These are phyloP conservation scores for Scopus umbretta DNA, from an alignment of 2,113 vertebrate species.

Conservation along the genomic window DNA sequence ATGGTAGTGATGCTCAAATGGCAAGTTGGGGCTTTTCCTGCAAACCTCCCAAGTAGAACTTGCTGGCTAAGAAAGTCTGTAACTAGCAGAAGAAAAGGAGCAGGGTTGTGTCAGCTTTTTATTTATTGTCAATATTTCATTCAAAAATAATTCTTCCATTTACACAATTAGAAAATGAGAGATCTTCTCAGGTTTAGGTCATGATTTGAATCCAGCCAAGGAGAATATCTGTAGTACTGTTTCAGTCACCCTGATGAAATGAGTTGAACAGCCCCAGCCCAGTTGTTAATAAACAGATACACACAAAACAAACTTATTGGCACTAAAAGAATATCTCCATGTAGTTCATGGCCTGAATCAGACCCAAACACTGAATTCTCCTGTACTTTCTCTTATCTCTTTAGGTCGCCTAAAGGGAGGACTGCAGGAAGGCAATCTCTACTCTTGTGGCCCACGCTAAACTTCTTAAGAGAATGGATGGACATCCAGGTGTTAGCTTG, in stretches of 20 bases:
- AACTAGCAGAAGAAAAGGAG: not conserved
- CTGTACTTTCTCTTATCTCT: not conserved
- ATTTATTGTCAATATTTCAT: conserved; percentile 31
- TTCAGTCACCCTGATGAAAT: not conserved
- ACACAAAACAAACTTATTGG: not conserved
- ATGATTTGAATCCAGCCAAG: not conserved
- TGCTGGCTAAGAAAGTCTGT: not conserved
- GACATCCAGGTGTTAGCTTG: not conserved
- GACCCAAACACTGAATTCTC: not conserved
- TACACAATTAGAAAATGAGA: not conserved
- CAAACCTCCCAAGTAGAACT: not conserved
- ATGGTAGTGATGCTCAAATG: not conserved
- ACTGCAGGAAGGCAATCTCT: not conserved
- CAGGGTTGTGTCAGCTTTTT: not conserved
- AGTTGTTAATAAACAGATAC: not conserved
- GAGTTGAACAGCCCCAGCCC: not conserved
- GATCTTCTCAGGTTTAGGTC: not conserved
- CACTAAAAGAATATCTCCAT: not conserved
- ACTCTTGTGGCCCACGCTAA: not conserved
- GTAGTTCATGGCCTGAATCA: not conserved
- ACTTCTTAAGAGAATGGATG: not conserved
- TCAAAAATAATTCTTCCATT: conserved; percentile 41
- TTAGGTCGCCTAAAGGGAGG: not conserved
- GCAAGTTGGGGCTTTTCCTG: not conserved
- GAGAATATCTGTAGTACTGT: not conserved